These are phyloP conservation scores for Kuschelorhynchus macadamiae DNA, from an alignment of 2,888 invertebrate genomes.

Conservation along the genomic window DNA sequence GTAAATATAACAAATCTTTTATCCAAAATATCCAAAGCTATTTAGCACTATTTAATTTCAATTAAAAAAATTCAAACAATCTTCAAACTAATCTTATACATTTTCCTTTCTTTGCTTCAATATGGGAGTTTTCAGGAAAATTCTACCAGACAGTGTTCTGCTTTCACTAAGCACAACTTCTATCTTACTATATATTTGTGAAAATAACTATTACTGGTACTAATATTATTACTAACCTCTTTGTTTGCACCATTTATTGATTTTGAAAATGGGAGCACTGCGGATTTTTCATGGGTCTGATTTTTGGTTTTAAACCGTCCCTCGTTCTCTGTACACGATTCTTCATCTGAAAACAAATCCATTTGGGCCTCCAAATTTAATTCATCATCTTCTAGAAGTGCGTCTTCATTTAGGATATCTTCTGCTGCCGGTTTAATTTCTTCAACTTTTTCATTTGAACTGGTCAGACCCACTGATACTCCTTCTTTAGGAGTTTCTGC, in stretches of 20 bases:
- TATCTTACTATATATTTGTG: too few relatives aligned
- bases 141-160: too few relatives aligned
- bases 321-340: slow-evolving; percentile 67
- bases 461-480: background rate
- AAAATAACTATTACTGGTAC: too few relatives aligned
- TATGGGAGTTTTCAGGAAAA: too few relatives aligned
- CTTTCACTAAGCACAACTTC: too few relatives aligned
- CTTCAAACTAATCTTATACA: too few relatives aligned
- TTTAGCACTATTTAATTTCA: too few relatives aligned
- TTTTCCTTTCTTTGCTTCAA: too few relatives aligned
- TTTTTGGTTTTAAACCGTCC: slow-evolving; percentile 63
- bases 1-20: too few relatives aligned
- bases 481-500: slow-evolving; percentile 9
- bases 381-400: slow-evolving; percentile 55
- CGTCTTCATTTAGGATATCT: slow-evolving; percentile 54
- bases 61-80: too few relatives aligned
- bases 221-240: slow-evolving; percentile 48
- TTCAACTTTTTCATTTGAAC: slow-evolving; percentile 4
- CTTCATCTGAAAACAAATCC: slow-evolving; percentile 67
- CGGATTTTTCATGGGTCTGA: slow-evolving; percentile 43
- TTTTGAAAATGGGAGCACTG: slow-evolving; percentile 55
- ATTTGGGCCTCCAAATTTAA: slow-evolving; percentile 61
- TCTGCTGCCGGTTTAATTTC: background rate
- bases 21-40: too few relatives aligned
- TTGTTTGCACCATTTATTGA: slow-evolving; percentile 53